A percentile compares a stretch with the other conserved stretches of the same genome.
These are phyloP conservation scores for Pygocentrus nattereri DNA, from an alignment of 2,797 vertebrate species.

Conservation along the genomic window DNA sequence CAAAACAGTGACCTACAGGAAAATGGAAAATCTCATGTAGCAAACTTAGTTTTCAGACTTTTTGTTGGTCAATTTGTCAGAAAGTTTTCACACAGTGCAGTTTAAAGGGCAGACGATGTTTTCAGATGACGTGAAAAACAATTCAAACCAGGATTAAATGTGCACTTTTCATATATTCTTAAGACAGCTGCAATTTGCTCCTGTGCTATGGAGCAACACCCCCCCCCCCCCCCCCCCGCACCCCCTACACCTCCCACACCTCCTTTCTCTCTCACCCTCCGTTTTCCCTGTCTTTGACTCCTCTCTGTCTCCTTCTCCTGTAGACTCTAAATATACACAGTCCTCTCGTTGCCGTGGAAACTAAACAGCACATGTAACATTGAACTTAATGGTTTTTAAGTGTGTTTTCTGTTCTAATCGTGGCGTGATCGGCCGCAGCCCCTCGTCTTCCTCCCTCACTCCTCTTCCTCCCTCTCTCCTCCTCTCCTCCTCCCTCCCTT, in stretches of 20 bases:
- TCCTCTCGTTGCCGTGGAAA: constrained; percentile 81
- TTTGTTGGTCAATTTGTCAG: background rate
- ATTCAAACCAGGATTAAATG: background rate
- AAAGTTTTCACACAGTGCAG: background rate
- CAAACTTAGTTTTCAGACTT: background rate
- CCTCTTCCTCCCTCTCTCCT: constrained; percentile 9
- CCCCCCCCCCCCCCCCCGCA: constrained; percentile 25
- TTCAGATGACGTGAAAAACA: background rate
- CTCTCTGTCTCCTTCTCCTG: constrained; percentile 67
- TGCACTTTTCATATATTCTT: background rate
- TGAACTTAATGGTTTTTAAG: constrained; percentile 75
- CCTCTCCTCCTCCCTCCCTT: constrained; percentile 24
- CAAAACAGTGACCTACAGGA: background rate
- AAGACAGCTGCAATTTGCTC: constrained; percentile 51
- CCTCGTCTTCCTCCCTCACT: constrained; percentile 13
- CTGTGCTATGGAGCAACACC: constrained; percentile 68
- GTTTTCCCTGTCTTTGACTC: constrained; percentile 14
- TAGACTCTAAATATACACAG: constrained; percentile 78
- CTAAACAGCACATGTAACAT: constrained; percentile 77
- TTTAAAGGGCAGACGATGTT: background rate
- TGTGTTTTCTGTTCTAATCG: constrained; percentile 64
- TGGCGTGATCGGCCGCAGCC: constrained; percentile 44
- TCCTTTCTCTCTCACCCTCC: background rate
- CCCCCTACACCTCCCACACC: background rate
- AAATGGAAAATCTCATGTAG: background rate